Evolutionary conservation across 2,888 invertebrate species (phyloP).

Genomic region (Brachypalpus laphriformis): DNA sequence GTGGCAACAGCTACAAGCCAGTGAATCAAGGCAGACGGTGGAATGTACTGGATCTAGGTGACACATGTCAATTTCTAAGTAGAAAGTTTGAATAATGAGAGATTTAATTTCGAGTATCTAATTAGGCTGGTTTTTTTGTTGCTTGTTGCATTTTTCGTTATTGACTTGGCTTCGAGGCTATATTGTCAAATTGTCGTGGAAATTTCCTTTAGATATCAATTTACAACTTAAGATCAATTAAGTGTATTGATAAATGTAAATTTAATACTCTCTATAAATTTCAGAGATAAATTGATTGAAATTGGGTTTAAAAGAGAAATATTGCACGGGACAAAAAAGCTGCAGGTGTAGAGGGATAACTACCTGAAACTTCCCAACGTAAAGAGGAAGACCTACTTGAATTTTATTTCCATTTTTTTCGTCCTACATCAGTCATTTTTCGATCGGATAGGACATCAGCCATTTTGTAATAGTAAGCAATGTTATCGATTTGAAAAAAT

Average conservation of each 20-base stretch:
- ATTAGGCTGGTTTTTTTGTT: conserved; percentile 39
- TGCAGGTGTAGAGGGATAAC: no score
- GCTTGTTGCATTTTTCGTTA: not conserved
- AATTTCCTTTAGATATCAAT: not conserved
- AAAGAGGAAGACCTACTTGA: no score
- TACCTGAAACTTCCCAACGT: no score
- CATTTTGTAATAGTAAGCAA: no score
- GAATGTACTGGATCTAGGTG: conserved; percentile 63
- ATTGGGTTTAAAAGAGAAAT: not conserved
- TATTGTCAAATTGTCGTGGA: not conserved
- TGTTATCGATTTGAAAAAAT: no score
- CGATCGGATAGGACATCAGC: no score
- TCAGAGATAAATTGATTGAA: not conserved
- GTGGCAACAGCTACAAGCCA: not conserved
- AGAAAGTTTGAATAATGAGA: conserved; percentile 73
- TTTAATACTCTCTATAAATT: not conserved
- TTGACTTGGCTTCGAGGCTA: not conserved
- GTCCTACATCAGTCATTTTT: no score
- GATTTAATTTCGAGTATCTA: conserved; percentile 65
- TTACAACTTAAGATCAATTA: not conserved
- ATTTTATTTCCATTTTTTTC: no score
- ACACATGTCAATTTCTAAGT: conserved; percentile 73
- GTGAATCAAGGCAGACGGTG: conserved; percentile 44
- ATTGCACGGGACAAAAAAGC: not conserved
- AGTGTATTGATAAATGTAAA: not conserved